Conservation (phyloP, 1,140 invertebrate genomes). For the Spodoptera litura region DNA sequence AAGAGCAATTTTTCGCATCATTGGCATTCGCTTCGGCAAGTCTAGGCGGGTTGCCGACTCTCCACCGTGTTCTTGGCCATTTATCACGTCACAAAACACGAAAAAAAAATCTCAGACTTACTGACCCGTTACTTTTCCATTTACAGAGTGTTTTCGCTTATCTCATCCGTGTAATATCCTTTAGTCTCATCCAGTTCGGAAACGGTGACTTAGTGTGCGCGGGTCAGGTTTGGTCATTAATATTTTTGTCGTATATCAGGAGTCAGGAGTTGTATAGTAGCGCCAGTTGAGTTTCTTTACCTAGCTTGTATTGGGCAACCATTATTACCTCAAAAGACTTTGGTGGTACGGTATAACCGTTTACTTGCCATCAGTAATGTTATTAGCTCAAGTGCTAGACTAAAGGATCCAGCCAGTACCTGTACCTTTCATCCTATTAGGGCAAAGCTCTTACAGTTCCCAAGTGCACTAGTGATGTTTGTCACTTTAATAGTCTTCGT, state of each 20-base stretch:
- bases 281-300: too few species aligned
- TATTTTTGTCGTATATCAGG: conserved; percentile 11
- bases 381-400: too few species aligned
- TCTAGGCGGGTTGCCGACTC: conserved; percentile 57
- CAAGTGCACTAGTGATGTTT: too few species aligned
- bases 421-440: too few species aligned
- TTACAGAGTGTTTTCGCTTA: conserved; percentile 78
- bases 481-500: too few species aligned
- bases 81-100: conserved; percentile 79
- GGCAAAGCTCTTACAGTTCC: too few species aligned
- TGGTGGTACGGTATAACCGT: too few species aligned
- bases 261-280: background rate
- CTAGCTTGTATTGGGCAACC: too few species aligned
- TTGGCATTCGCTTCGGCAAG: conserved; percentile 69
- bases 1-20: conserved; percentile 77
- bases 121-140: conserved; percentile 83
- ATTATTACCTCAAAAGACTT: too few species aligned
- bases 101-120: conserved; percentile 80
- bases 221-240: conserved; percentile 25
- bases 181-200: conserved; percentile 54
- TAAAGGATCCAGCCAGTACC: too few species aligned
- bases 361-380: too few species aligned
- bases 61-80: conserved; percentile 67
- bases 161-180: conserved; percentile 73
- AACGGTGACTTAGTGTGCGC: conserved; percentile 28